Evolutionary conservation across 1,140 invertebrate species (phyloP), one percentile per base, ranked within the genome.

Genomic region (Drosophila lini): DNA sequence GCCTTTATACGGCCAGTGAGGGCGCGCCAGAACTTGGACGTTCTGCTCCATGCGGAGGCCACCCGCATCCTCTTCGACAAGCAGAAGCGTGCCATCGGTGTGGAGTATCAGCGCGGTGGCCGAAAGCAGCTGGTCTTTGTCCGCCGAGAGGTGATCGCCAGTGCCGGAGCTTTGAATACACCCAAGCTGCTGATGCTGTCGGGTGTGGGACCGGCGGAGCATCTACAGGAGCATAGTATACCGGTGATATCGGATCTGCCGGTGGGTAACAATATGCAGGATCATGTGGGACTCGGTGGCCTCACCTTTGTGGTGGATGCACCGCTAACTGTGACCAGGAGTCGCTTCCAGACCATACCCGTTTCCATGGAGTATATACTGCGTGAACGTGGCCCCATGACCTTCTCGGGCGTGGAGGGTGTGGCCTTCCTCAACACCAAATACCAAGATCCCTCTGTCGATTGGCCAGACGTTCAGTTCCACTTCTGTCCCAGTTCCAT

Each of bases 131-230:
- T 94, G 13, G 95, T 96, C 0, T 93, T 94, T 63, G 96, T 96
- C 0, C 94, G 95, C 34, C 94, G 95, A 38, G 97, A 98, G 92
- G 94, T 98, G 0, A 94, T 98, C 3, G 91, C 97, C 47, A 97
- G 96, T 2, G 96, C 96, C 0, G 97, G 97, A 1, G 95, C 97
- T 0, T 94, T 98, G 13, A 95, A 96, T 36, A 95, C 95, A 3
- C 97, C 97, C 1, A 96, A 97, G 65, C 76, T 98, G n/a, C 93
- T 98, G 15, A 98, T 98, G 97, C 81, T 98, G 1, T 98, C 97
- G 19, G 98, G 98, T 0, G 94, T 98, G 22, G 97, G 97, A 0
- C 97, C 97, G 0, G 93, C 93, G 1, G 95, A 97, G 45, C 96
- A 98, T 80, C 92, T 99, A 1, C 83, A 94, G 62, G 94, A 96